phyloP scores from a whole-genome alignment of 1,140 invertebrate genomes.

The Drosophila nigrodunni region DNA sequence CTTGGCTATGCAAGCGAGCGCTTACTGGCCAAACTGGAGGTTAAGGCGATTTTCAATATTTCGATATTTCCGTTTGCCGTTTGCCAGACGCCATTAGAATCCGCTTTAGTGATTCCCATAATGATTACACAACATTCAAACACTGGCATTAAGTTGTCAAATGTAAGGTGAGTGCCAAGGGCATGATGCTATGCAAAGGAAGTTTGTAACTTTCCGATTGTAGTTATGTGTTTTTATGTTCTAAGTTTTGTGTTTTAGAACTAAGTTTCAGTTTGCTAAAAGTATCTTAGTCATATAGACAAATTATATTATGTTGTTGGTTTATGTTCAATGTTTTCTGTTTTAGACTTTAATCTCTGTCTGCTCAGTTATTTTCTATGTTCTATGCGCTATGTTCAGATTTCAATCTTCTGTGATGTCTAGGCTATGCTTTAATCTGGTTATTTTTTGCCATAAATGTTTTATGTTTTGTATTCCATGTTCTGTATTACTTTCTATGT shows the following conservation, averaged over 20 bases:
- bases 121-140: conserved; percentile 60
- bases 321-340: too few species aligned
- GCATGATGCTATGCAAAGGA: conserved; percentile 7
- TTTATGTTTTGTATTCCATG: not conserved
- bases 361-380: too few species aligned
- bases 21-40: conserved; percentile 23
- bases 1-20: conserved; percentile 6
- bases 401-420: not conserved
- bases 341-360: too few species aligned
- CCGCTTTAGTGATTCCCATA: conserved; percentile 73
- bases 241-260: not conserved
- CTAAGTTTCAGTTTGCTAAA: too few species aligned
- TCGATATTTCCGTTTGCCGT: conserved; percentile 65
- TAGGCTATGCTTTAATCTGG: not conserved
- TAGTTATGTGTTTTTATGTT: not conserved
- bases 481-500: not conserved
- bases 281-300: too few species aligned
- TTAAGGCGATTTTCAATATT: conserved; percentile 70
- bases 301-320: too few species aligned
- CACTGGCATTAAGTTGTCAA: conserved; percentile 53
- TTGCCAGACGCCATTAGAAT: conserved; percentile 62
- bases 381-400: too few species aligned
- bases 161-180: conserved; percentile 18
- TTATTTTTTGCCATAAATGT: not conserved
- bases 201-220: not conserved